Evolutionary conservation across 2,888 invertebrate genomes (phyloP).

Genomic region (Drosophila demipolita): DNA sequence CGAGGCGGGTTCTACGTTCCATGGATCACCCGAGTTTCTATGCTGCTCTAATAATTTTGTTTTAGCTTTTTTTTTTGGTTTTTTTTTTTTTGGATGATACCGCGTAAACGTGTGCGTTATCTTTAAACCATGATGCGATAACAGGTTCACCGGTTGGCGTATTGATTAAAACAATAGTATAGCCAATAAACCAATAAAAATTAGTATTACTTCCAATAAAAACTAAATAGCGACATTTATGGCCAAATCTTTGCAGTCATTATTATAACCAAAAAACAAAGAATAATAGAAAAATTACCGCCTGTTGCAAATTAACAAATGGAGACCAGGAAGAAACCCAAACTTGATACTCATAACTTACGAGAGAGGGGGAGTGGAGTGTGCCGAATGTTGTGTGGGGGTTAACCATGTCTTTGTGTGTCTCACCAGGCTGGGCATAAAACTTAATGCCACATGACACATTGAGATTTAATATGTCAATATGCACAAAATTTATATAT

Average conservation of each 20-base stretch:
- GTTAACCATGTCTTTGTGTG: slow-evolving; percentile 34
- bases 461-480: slow-evolving; percentile 84
- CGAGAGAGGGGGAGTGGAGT: background rate
- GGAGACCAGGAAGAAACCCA: slow-evolving; percentile 23
- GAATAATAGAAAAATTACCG: slow-evolving; percentile 1
- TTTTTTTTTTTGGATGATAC: slow-evolving; percentile 36
- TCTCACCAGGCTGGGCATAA: slow-evolving; percentile 53
- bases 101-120: slow-evolving; percentile 56
- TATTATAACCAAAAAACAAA: slow-evolving; percentile 55
- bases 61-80: slow-evolving; percentile 1
- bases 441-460: slow-evolving; percentile 82
- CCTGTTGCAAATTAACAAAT: slow-evolving; percentile 7
- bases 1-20: slow-evolving; percentile 2
- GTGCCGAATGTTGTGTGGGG: background rate
- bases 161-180: slow-evolving; percentile 77
- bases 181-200: slow-evolving; percentile 82
- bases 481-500: slow-evolving; percentile 81
- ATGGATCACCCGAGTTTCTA: slow-evolving; percentile 21
- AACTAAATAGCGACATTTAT: slow-evolving; percentile 82
- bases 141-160: slow-evolving; percentile 43
- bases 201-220: slow-evolving; percentile 83
- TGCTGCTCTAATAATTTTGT: slow-evolving; percentile 55
- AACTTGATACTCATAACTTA: slow-evolving; percentile 24
- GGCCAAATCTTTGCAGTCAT: slow-evolving; percentile 80
- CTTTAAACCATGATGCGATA: slow-evolving; percentile 52